Base-by-base conservation (phyloP, 92 coral and sea anemone genomes). In the Zoanthus sansibaricus region DNA sequence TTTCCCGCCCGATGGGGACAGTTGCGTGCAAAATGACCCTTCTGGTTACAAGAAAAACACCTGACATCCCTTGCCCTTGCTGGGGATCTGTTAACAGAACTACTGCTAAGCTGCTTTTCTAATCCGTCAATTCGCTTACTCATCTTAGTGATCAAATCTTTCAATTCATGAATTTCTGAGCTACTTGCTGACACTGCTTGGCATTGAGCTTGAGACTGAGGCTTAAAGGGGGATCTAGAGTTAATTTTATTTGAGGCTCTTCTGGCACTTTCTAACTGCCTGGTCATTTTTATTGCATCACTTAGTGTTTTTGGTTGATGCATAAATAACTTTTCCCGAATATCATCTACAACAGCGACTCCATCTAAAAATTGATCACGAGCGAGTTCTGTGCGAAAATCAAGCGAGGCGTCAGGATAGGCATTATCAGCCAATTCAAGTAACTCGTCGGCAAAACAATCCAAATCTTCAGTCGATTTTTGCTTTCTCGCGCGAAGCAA, bases 401-500 rank as follows among this genome's bases (percentile, higher is more conserved):
- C 14, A 37, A 76, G 64, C 16, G 82, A 46, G 21, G 64, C 82
- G 1, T 76, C 82, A 7, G 64, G 82, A 37, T 56, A 78, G 5
- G 86, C 86, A 7, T 82, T 82, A 17, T 37, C 62, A 1, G 77
- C 72, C 20, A 66, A 49, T 25, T 55, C 48, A 7, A 78, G 69
- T 21, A 78, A 25, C 16, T 44, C 30, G 14, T 78, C 49, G 7
- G 62, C 47, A 67, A 78, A 78, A 68, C 18, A 7, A 17, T 42
- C 76, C 16, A 82, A 21, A 46, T 82, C 69, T 64, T 78, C 46
- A 17, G 62, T 76, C 7, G 82, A 25, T 44, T 76, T 46, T 56
- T 47, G 82, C 18, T 76, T 76, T 54, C 82, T 44, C 18, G 82
- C 47, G 46, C 82, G 82, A 49, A 15, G n/a, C 82, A 67, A 70